These are phyloP conservation scores for Micromesistius poutassou DNA, from an alignment of 2,797 vertebrate species.

Conservation along the genomic window DNA sequence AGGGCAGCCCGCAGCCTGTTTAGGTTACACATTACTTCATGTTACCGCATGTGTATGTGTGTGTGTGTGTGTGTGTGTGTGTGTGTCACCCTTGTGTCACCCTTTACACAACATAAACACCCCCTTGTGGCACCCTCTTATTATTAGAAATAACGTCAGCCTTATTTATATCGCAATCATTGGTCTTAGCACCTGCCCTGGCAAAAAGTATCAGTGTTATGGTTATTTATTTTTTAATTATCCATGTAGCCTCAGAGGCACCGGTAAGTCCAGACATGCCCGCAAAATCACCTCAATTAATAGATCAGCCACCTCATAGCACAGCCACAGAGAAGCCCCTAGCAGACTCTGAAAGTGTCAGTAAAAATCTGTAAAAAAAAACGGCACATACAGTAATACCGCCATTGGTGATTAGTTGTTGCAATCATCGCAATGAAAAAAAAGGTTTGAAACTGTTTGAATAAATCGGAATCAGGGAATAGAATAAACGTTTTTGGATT, in stretches of 20 bases:
- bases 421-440: background rate
- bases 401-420: background rate
- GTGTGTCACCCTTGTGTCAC: background rate
- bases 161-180: background rate
- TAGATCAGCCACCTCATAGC: background rate
- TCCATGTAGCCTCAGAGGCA: background rate
- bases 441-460: no score
- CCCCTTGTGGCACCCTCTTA: background rate
- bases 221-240: background rate
- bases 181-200: background rate
- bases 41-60: background rate
- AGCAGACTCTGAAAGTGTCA: background rate
- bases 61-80: background rate
- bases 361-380: no score
- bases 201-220: background rate
- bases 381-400: background rate
- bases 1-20: background rate
- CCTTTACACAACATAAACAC: background rate
- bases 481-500: no score
- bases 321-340: background rate
- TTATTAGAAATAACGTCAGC: background rate
- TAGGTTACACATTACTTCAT: background rate
- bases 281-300: background rate
- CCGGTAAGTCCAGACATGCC: background rate
- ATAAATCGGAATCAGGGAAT: no score